These are phyloP conservation scores for Byasa hedistus DNA, from an alignment of 2,888 invertebrate species.

Conservation along the genomic window DNA sequence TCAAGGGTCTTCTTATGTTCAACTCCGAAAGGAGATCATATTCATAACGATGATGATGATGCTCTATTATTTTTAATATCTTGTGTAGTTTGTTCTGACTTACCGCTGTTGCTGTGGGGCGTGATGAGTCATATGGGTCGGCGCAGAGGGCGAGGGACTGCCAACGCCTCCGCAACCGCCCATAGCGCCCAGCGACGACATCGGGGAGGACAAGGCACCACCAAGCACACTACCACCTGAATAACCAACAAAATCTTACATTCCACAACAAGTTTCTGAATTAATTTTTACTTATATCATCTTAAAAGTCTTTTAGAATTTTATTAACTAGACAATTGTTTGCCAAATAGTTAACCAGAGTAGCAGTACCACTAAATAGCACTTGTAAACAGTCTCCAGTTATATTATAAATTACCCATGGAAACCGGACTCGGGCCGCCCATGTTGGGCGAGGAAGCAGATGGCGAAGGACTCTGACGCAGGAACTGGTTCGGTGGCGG, in stretches of 20 bases:
- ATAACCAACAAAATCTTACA: no score
- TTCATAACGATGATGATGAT: no score
- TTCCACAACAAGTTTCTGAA: no score
- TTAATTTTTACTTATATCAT: no score
- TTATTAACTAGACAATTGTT: no score
- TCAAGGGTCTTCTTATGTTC: no score
- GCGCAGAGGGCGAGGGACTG: conserved; percentile 83
- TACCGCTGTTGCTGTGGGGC: conserved; percentile 74
- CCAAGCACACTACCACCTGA: conserved; percentile 61
- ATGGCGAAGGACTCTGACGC: conserved; percentile 89
- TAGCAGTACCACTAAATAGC: no score
- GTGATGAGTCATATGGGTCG: conserved; percentile 78
- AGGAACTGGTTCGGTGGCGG: conserved; percentile 88
- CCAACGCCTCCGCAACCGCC: conserved; percentile 81
- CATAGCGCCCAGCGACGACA: conserved; percentile 62
- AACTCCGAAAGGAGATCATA: no score
- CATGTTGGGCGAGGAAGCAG: conserved; percentile 85
- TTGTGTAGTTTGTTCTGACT: conserved; percentile 7
- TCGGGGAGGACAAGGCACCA: conserved; percentile 66
- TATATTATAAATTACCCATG: conserved; percentile 54
- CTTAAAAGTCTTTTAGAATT: no score
- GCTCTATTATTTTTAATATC: no score
- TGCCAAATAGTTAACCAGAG: no score
- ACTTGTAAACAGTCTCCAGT: no score
- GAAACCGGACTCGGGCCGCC: conserved; percentile 77